phyloP scores from a whole-genome alignment of 2,797 vertebrate genomes.

The Argyrosomus regius region DNA sequence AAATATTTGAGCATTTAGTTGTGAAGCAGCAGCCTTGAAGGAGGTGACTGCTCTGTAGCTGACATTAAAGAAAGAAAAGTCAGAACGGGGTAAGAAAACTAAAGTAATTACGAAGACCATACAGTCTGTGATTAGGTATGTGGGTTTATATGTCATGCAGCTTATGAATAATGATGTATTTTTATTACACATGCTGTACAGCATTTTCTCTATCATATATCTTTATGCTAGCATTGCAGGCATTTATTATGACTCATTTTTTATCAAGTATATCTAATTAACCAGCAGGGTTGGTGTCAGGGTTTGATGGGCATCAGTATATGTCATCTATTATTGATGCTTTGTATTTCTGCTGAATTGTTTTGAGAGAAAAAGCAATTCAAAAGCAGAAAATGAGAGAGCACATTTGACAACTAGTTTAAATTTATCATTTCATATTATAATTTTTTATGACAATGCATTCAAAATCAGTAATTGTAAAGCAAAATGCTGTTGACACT shows the following conservation, averaged over 20 bases:
- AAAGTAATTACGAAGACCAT: background rate
- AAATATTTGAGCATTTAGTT: constrained; percentile 1
- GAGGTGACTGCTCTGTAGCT: background rate
- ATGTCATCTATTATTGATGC: constrained; percentile 5
- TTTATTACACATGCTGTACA: background rate
- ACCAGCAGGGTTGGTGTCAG: background rate
- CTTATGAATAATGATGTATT: background rate
- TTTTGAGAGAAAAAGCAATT: background rate
- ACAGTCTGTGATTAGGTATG: background rate
- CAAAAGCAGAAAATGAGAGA: background rate
- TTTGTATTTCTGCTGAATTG: background rate
- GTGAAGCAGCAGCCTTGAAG: background rate
- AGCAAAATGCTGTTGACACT: constrained; percentile 1
- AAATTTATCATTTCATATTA: background rate
- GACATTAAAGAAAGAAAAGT: background rate
- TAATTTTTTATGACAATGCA: background rate
- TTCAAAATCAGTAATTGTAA: background rate
- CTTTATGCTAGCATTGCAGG: background rate
- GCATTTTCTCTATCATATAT: too few species aligned
- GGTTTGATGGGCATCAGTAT: background rate
- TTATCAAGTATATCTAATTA: background rate
- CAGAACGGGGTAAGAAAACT: background rate
- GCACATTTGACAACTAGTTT: background rate
- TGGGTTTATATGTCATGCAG: background rate
- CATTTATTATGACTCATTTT: background rate